These are phyloP conservation scores for Cheilinus undulatus DNA, from an alignment of 2,113 vertebrate genomes.

Conservation along the genomic window DNA sequence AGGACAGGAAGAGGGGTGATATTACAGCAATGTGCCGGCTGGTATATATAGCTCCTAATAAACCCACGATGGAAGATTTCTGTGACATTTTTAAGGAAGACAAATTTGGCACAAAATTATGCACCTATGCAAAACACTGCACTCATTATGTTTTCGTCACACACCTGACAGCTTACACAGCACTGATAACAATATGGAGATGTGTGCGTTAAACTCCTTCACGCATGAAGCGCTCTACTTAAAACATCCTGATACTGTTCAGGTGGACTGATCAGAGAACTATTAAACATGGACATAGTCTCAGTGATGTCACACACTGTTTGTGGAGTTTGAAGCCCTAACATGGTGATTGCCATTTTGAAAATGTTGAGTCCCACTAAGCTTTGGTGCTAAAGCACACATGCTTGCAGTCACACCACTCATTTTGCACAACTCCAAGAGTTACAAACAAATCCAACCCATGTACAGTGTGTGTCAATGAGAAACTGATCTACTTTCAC, in stretches of 20 bases:
- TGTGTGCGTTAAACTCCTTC: background rate
- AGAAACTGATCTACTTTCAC: too few relatives aligned
- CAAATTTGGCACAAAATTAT: slow-evolving; percentile 17
- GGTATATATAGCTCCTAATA: slow-evolving; percentile 36
- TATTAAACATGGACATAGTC: too few relatives aligned
- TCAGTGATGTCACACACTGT: too few relatives aligned
- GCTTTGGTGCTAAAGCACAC: too few relatives aligned
- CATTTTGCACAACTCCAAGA: too few relatives aligned
- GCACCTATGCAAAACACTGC: slow-evolving; percentile 11
- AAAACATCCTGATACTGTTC: background rate
- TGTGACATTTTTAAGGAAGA: slow-evolving; percentile 25
- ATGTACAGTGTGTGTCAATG: too few relatives aligned
- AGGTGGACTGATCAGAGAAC: too few relatives aligned
- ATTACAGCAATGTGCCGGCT: slow-evolving; percentile 42
- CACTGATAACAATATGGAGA: background rate
- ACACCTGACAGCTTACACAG: slow-evolving; percentile 4
- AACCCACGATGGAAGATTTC: slow-evolving; percentile 20
- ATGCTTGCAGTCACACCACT: too few relatives aligned
- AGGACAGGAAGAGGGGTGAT: slow-evolving; percentile 48
- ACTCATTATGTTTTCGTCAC: slow-evolving; percentile 10
- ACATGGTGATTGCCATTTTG: too few relatives aligned
- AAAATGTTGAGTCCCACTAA: too few relatives aligned
- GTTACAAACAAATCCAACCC: too few relatives aligned
- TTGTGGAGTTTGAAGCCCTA: too few relatives aligned
- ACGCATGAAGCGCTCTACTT: background rate